Base-by-base conservation (phyloP, 1,140 invertebrate species). In the Maconellicoccus hirsutus region DNA sequence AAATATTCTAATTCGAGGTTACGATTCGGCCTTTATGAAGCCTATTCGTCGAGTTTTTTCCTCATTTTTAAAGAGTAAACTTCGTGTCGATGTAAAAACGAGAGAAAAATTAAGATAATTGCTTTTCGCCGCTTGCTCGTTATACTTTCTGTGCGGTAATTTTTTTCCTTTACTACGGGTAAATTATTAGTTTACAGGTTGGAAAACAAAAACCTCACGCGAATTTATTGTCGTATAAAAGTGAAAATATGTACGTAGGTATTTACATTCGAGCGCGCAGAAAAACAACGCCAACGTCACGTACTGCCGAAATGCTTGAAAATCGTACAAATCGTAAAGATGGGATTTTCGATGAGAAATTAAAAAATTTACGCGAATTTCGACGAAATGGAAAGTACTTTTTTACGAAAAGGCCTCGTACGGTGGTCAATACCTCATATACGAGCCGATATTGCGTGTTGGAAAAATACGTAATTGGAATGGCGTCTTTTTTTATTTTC, bases 401-500 rank as follows among this genome's bases (percentile, higher is more conserved):
- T n/a, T 52, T 19, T 8, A 16, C 4, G 42, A 16, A 16, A 52
- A 19, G 16, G 2, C 6, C 3, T 52, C 12, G 16, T 19, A 16
- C 3, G 42, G 6, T 52, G 42, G 42, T 52, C 42, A 52, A 19
- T 52, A 52, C 6, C n/a, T n/a, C n/a, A n/a, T n/a, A 12, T 33
- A 33, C 29, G 42, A 52, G 3, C n/a, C 42, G 42, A 19, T 52
- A 52, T 52, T 52, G 42, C 42, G 42, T 52, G 42, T 16, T 52
- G n/a, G 42, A 19, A 52, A 52, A 52, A 52, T 52, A 33, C 29
- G 29, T 33, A 33, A 33, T 33, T 6, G 16, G 42, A 52, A 52
- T 52, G 42, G 42, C 42, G 42, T 52, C 42, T 52, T 52, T 52
- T 52, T 52, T 52, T n/a, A n/a, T n/a, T 52, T 52, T 19, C 42